Conservation (phyloP, 2,888 invertebrate species). For the Sericinus montela region DNA sequence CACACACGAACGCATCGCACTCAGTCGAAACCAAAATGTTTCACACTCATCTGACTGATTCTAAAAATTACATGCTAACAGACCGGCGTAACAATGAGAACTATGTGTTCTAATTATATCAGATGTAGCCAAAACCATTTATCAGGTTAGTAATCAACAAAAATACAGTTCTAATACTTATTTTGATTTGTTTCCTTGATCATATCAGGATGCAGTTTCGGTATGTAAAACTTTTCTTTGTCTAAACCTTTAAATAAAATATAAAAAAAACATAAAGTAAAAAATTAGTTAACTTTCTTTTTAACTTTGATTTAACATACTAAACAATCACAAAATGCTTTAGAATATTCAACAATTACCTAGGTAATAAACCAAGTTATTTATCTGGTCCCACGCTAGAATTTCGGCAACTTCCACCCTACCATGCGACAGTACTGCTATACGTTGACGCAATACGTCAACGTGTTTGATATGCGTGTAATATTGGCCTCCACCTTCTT, state of each 20-base stretch:
- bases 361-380: slow-evolving; percentile 88
- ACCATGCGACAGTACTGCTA: slow-evolving; percentile 91
- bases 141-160: slow-evolving; percentile 35
- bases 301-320: neutral
- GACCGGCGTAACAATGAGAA: slow-evolving; percentile 22
- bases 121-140: slow-evolving; percentile 26
- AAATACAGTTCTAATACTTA: slow-evolving; percentile 62
- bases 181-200: slow-evolving; percentile 66
- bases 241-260: slow-evolving; percentile 62
- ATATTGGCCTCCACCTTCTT: slow-evolving; percentile 90
- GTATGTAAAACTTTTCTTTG: slow-evolving; percentile 51
- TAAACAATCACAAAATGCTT: neutral
- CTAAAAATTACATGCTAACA: slow-evolving; percentile 13
- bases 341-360: slow-evolving; percentile 52
- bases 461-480: slow-evolving; percentile 94
- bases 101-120: slow-evolving; percentile 24
- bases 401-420: slow-evolving; percentile 91
- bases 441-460: slow-evolving; percentile 88
- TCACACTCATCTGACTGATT: slow-evolving; percentile 12
- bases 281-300: neutral
- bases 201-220: slow-evolving; percentile 64
- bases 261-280: slow-evolving; percentile 23
- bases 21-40: slow-evolving; percentile 1
- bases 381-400: slow-evolving; percentile 90
- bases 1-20: too few species aligned